Evolutionary conservation across 1,140 invertebrate genomes (phyloP), one percentile per base, ranked within the genome.

Genomic region (Penaeus japonicus): DNA sequence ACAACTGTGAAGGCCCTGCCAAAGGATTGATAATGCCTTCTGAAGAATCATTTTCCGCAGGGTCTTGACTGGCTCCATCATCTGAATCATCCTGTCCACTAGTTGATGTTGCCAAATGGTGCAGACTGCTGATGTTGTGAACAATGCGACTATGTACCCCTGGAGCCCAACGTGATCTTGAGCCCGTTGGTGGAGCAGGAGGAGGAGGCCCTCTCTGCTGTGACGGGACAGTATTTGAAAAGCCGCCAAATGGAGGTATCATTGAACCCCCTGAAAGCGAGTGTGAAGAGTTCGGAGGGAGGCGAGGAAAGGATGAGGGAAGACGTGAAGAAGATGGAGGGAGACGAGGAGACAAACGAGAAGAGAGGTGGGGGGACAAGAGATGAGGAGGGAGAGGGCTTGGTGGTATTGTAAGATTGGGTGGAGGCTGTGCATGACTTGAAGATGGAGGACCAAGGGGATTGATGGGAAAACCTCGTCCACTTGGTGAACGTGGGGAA

Each of bases 91-190:
- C 80, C 22, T 82, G 47, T 20, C 18, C 55, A 59, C 35, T 75
- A 5, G 80, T 55, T 22, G 80, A 78, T 32, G 65, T 17, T 55
- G 87, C 24, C 17, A 75, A 39, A n/a, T 77, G 87, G 24, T 88
- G 87, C 15, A 88, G 54, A 55, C 65, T 88, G 27, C 65, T 54
- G 47, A 88, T 88, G 54, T 83, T 88, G 18, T 88, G 87, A 2
- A 88, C 80, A 62, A 88, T 88, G 32, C 80, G 87, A 77, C 54
- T 87, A 53, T 82, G 80, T 4, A 88, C 70, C 12, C 87, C 80
- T 35, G 80, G 55, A 20, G 62, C 54, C 87, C 87, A 88, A 24
- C 87, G 87, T 27, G 80, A 59, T 27, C 87, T 53, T 77, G 78
- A 77, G 18, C 87, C 70, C 24, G 80, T 81, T 35, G 73, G 27